Evolutionary conservation across 2,113 vertebrate genomes (phyloP).

Genomic region (Dicaeum eximium): DNA sequence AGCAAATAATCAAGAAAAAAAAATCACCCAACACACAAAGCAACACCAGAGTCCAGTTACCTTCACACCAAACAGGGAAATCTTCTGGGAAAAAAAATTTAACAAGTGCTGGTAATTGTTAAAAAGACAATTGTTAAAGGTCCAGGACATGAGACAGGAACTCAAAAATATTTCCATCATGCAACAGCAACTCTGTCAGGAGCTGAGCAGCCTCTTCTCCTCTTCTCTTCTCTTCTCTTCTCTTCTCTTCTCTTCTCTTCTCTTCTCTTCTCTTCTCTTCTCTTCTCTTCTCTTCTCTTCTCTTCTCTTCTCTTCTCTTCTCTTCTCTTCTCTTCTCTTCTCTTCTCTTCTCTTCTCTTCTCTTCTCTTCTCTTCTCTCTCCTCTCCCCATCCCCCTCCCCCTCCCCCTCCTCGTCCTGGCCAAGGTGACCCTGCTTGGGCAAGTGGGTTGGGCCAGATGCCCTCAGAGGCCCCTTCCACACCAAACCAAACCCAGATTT

Average conservation of each 20-base stretch:
- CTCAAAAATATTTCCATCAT: neutral
- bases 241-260: neutral
- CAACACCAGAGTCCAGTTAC: neutral
- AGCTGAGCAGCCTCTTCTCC: neutral
- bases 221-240: neutral
- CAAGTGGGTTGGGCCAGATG: neutral
- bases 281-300: neutral
- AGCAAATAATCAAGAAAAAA: neutral
- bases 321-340: neutral
- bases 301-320: neutral
- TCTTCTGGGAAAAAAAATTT: neutral
- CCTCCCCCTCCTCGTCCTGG: too few relatives aligned
- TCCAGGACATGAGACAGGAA: fast-evolving
- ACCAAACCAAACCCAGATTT: neutral
- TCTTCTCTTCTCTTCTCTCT: neutral
- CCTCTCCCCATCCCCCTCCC: too few relatives aligned
- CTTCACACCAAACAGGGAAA: neutral
- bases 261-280: neutral
- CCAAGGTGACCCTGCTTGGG: neutral
- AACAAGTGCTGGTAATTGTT: neutral
- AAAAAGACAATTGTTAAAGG: neutral
- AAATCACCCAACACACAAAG: neutral
- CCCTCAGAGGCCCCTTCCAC: neutral
- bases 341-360: neutral
- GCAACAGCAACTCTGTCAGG: neutral